These are phyloP conservation scores for Actinia equina DNA, from an alignment of 64 coral and sea anemone genomes.

Conservation along the genomic window DNA sequence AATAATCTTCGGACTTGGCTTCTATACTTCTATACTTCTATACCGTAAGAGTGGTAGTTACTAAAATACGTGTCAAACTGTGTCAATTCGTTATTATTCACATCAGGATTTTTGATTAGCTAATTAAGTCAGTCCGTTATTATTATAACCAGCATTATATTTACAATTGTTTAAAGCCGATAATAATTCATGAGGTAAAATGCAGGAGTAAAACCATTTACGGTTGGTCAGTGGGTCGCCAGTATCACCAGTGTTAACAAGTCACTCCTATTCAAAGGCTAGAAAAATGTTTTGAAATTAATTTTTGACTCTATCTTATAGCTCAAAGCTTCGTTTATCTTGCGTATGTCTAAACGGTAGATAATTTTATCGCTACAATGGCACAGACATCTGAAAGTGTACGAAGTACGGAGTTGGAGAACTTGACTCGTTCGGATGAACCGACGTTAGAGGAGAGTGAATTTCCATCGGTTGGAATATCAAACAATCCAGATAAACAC, in stretches of 20 bases:
- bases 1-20: too few relatives aligned
- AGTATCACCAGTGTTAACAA: neutral
- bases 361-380: neutral
- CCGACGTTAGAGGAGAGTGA: constrained; percentile 12
- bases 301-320: neutral
- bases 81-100: neutral
- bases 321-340: neutral
- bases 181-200: neutral
- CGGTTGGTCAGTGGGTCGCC: neutral
- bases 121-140: neutral
- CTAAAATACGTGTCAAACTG: too few relatives aligned
- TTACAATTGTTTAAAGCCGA: neutral
- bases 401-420: neutral
- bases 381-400: constrained; percentile 1
- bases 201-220: neutral
- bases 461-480: constrained; percentile 2
- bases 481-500: neutral
- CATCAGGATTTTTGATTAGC: neutral
- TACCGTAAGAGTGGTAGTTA: too few relatives aligned
- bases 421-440: neutral
- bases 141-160: neutral
- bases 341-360: neutral
- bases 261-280: neutral
- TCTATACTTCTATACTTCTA: too few relatives aligned
- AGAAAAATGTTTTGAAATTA: neutral